Base-by-base conservation (phyloP, 1,140 invertebrate species). In the Venustaconcha ellipsiformis region DNA sequence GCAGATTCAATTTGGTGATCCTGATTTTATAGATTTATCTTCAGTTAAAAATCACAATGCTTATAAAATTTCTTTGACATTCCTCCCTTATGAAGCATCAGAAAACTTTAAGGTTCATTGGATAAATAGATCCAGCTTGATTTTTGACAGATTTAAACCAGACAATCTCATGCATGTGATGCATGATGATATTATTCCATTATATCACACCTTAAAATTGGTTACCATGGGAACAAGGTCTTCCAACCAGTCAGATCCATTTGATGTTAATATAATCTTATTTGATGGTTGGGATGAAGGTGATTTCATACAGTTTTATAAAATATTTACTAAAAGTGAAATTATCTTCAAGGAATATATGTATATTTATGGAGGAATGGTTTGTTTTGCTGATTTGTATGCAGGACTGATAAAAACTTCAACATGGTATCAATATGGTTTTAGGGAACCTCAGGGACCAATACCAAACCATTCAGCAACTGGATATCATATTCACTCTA, bases 81-180 rank as follows among this genome's bases (percentile, higher is more conserved):
- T 88, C 63, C 76, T 91, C 59, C 82, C 88, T 14, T 71, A 78
- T 58, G 57, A 71, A n/a, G 37, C 66, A 13, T 69, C 81, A 17
- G 23, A 17, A 18, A n/a, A 78, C 18, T 74, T 80, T 48, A 70
- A 73, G 14, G 72, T 84, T 14, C 65, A 65, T 0, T 81, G 85
- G 74, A 55, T 84, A 14, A 67, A 79, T 48, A 72, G 67, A 20
- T 68, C 62, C 2, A 83, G 74, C 56, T 68, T 90, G 13, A 79
- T 89, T 8, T 84, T 89, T 20, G 82, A 72, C 30, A 84, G 92
- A 26, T 92, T 92, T 78, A 91, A 92, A 79, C 89, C 91, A 13
- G 91, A 92, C 77, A 92, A 93, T 83, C 83, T 92, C 18, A 92
- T 93, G 92, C 92, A 93, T 88, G 88, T 91, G 57, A 82, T 93